phyloP scores from a whole-genome alignment of 2,888 invertebrate genomes.

The Apamea anceps region DNA sequence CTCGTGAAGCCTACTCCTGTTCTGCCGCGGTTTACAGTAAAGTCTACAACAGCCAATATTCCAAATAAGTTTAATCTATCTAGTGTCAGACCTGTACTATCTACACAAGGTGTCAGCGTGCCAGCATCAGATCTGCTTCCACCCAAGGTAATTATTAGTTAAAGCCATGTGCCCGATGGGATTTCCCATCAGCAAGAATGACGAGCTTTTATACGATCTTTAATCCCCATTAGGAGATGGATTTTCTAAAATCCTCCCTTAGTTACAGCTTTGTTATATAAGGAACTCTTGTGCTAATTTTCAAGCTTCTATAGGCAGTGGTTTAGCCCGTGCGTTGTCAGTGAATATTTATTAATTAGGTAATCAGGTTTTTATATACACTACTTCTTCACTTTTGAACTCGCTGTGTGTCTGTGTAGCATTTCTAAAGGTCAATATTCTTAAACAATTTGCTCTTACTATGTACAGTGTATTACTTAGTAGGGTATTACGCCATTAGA shows the following conservation, averaged over 20 bases:
- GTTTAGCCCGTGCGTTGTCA: too few relatives aligned
- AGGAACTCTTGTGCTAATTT: background rate
- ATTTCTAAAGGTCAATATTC: background rate
- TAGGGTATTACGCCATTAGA: slow-evolving; percentile 35
- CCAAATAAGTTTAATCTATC: slow-evolving; percentile 11
- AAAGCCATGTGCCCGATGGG: background rate
- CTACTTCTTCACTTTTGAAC: background rate
- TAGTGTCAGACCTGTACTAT: slow-evolving; percentile 10
- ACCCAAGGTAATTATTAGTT: slow-evolving; percentile 70
- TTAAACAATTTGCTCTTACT: background rate
- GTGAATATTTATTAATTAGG: background rate
- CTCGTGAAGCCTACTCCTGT: slow-evolving; percentile 44
- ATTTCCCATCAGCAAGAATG: background rate
- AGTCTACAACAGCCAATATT: slow-evolving; percentile 15
- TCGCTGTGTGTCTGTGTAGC: background rate
- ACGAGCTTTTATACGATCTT: background rate
- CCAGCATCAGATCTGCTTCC: slow-evolving; percentile 73
- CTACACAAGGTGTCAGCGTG: slow-evolving; percentile 35
- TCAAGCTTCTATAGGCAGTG: background rate
- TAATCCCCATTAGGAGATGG: background rate
- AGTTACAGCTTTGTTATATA: background rate
- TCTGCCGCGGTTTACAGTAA: background rate
- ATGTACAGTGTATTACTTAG: background rate
- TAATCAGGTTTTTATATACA: background rate
- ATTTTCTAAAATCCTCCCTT: background rate